These are phyloP conservation scores for Resseliella maxima DNA, from an alignment of 2,888 invertebrate genomes.

Conservation along the genomic window DNA sequence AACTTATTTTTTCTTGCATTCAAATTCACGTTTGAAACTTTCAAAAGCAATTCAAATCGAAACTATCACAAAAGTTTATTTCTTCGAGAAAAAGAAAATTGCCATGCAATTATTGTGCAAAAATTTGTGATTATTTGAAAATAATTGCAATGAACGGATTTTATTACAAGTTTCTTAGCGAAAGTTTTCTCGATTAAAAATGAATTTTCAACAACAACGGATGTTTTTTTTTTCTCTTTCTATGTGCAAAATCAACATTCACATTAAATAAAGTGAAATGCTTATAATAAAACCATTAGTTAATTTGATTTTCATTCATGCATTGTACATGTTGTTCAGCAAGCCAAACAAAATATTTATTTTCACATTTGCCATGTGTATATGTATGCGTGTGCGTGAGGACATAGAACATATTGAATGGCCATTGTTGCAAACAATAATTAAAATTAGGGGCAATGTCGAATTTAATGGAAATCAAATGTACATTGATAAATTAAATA, in stretches of 20 bases:
- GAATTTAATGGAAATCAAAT: slow-evolving; percentile 34
- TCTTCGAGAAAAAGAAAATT: too few relatives aligned
- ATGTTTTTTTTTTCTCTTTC: not conserved
- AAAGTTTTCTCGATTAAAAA: not conserved
- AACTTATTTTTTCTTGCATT: not conserved
- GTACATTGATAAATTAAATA: not conserved
- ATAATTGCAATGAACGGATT: too few relatives aligned
- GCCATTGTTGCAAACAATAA: not conserved
- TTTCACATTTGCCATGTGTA: not conserved
- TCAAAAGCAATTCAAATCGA: not conserved
- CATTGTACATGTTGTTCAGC: too few relatives aligned
- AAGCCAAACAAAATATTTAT: not conserved
- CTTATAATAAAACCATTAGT: not conserved
- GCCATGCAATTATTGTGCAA: not conserved
- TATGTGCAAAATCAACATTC: too few relatives aligned
- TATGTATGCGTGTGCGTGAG: not conserved
- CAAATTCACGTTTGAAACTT: not conserved
- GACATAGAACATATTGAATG: not conserved
- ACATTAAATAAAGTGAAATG: not conserved
- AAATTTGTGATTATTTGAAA: too few relatives aligned
- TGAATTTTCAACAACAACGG: not conserved
- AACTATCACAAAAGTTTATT: not conserved
- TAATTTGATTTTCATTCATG: not conserved
- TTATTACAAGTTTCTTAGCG: not conserved
- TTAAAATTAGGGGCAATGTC: not conserved